Conservation (phyloP, 2,797 vertebrate genomes). For the Anguilla megastoma region DNA sequence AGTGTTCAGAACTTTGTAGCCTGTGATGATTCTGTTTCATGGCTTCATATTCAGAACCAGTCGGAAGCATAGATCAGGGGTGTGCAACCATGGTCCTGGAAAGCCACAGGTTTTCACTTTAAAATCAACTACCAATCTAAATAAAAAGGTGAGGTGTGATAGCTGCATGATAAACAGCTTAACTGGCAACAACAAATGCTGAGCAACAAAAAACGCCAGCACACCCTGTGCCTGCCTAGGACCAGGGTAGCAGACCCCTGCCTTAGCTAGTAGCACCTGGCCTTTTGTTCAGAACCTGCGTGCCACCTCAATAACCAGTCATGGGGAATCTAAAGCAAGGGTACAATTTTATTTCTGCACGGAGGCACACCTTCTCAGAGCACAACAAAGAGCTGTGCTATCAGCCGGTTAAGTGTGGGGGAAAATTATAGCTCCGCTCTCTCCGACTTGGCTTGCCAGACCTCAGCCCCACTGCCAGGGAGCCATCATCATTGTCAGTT, state of each 20-base stretch:
- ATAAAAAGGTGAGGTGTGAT: not conserved
- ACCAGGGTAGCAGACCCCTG: not conserved
- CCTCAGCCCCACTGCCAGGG: constrained; percentile 8
- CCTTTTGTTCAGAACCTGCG: not conserved
- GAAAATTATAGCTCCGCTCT: not conserved
- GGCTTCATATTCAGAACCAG: not conserved
- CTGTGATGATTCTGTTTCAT: not conserved
- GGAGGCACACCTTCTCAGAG: not conserved
- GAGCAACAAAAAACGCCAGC: not conserved
- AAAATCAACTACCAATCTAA: not conserved
- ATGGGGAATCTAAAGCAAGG: not conserved
- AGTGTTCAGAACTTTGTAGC: not conserved
- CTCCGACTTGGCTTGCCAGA: constrained; percentile 12
- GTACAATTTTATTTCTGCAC: not conserved
- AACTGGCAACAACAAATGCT: not conserved
- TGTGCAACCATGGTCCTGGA: not conserved
- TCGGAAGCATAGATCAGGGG: not conserved
- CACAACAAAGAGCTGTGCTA: not conserved
- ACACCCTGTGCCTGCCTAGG: not conserved
- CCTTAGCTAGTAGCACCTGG: not conserved
- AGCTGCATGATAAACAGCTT: not conserved
- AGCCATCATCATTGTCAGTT: constrained; percentile 21
- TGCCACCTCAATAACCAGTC: not conserved
- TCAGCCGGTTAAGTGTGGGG: not conserved
- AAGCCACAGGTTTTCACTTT: not conserved